Evolutionary conservation across 2,888 invertebrate species (phyloP).

Genomic region (Acanthococcus lagerstroemiae): DNA sequence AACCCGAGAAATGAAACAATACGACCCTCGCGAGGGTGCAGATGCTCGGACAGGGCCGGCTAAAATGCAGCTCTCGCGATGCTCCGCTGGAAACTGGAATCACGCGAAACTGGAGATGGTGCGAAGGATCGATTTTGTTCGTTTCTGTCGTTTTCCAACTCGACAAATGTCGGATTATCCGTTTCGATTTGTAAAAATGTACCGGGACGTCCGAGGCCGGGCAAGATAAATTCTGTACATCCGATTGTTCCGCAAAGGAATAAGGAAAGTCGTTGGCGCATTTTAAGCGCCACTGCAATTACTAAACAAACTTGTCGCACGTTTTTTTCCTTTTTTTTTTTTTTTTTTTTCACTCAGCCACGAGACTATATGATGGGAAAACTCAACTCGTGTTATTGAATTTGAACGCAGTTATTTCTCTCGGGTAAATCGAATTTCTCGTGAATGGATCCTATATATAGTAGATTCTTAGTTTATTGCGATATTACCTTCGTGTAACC

Average conservation of each 20-base stretch:
- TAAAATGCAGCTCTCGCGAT: too few species aligned
- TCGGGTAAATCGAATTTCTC: constrained; percentile 21
- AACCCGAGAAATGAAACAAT: constrained; percentile 17
- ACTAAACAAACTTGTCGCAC: not conserved
- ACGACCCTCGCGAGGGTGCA: constrained; percentile 19
- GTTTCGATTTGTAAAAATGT: too few species aligned
- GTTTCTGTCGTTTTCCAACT: too few species aligned
- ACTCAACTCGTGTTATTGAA: constrained; percentile 20
- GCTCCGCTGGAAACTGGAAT: too few species aligned
- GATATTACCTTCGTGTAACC: constrained; percentile 20
- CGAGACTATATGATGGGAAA: constrained; percentile 8
- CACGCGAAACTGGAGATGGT: too few species aligned
- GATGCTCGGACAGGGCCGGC: not conserved
- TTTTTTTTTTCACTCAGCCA: not conserved
- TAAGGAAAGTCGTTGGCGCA: too few species aligned
- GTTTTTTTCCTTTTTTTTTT: not conserved
- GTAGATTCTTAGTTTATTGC: constrained; percentile 22
- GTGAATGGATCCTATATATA: not conserved
- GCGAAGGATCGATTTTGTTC: too few species aligned
- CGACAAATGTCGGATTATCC: not conserved
- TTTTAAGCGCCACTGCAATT: constrained; percentile 18
- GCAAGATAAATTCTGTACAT: too few species aligned
- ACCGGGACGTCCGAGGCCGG: too few species aligned
- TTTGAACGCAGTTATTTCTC: constrained; percentile 27
- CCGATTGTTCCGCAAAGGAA: too few species aligned